Percentiles rank a stretch among this genome's conserved stretches.
phyloP scores from a whole-genome alignment of 2,888 invertebrate species.

The Conomelus anceps region DNA sequence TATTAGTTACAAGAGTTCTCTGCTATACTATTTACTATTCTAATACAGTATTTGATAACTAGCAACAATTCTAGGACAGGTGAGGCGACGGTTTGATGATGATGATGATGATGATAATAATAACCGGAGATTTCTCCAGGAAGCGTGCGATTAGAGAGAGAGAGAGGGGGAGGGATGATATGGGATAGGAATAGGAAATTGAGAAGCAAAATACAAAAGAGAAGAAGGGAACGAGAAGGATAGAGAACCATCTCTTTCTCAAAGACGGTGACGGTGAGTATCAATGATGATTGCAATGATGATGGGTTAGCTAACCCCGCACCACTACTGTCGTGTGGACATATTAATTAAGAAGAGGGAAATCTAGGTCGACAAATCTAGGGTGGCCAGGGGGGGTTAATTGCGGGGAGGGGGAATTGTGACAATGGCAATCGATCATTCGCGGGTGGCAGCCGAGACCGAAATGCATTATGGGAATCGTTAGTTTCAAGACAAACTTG shows the following conservation, averaged over 20 bases:
- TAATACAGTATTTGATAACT: too few relatives aligned
- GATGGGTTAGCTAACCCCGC: neutral
- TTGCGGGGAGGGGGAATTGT: neutral
- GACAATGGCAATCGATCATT: neutral
- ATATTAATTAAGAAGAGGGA: neutral
- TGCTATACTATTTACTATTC: too few relatives aligned
- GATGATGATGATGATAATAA: too few relatives aligned
- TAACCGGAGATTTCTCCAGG: too few relatives aligned
- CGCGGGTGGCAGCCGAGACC: neutral
- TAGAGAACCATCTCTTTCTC: neutral
- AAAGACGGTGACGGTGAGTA: neutral
- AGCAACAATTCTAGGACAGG: too few relatives aligned
- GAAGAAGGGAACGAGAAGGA: too few relatives aligned
- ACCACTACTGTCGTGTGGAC: neutral
- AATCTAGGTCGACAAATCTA: neutral
- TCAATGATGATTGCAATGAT: neutral
- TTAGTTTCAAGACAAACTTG: neutral
- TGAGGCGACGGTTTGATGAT: too few relatives aligned
- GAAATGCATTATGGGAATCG: neutral
- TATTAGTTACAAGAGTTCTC: too few relatives aligned
- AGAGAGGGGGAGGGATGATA: too few relatives aligned
- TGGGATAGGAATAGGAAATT: too few relatives aligned
- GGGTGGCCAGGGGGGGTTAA: neutral
- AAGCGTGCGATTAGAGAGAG: too few relatives aligned
- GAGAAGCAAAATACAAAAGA: too few relatives aligned